Evolutionary conservation across 2,888 invertebrate genomes (phyloP).

Genomic region (Lepidochitona cinerea): DNA sequence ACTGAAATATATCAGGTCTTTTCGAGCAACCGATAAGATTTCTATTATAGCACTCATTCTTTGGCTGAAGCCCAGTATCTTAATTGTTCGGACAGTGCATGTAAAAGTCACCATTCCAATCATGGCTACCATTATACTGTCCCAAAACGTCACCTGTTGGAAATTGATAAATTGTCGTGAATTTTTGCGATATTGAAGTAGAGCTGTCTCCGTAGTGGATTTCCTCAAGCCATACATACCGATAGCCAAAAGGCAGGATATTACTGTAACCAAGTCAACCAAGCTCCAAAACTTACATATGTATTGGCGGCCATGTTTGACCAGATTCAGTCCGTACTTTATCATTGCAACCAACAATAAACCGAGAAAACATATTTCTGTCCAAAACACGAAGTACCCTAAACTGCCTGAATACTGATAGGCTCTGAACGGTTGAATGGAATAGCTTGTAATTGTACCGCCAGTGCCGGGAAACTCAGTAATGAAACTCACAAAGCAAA

Average conservation of each 20-base stretch:
- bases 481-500: conserved; percentile 23
- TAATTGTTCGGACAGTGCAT: not conserved
- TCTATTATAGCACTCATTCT: not conserved
- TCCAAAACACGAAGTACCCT: not conserved
- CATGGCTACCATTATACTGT: conserved; percentile 46
- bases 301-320: not conserved
- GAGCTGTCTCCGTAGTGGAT: not conserved
- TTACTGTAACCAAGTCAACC: not conserved
- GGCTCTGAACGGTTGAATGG: not conserved
- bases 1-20: conserved; percentile 67
- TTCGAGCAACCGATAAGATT: not conserved
- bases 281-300: not conserved
- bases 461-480: conserved; percentile 30
- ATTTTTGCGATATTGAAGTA: not conserved
- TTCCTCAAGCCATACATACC: not conserved
- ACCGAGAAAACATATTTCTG: not conserved
- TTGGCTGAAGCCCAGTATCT: not conserved
- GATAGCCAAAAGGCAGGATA: not conserved
- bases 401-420: not conserved
- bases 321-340: not conserved
- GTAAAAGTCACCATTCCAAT: conserved; percentile 27
- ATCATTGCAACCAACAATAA: not conserved
- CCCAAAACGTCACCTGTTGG: conserved; percentile 52
- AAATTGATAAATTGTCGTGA: conserved; percentile 34
- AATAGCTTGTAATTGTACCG: not conserved